phyloP scores from a whole-genome alignment of 1,140 invertebrate species.

The Paraescarpia echinospica region DNA sequence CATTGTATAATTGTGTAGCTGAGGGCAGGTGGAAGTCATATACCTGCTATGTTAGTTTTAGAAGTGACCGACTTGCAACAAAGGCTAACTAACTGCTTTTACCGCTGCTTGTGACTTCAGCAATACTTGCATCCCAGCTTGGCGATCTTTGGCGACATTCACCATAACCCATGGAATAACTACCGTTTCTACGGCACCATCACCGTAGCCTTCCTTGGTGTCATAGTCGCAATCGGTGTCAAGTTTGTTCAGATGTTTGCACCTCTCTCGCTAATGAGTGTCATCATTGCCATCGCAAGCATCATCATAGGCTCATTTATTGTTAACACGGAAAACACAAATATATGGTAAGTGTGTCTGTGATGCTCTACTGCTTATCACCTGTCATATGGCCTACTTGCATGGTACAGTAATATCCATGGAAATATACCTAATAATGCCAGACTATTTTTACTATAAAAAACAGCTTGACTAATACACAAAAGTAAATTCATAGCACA shows the following conservation, averaged over 20 bases:
- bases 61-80: background rate
- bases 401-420: too few species aligned
- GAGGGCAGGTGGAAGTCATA: too few species aligned
- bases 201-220: constrained; percentile 86
- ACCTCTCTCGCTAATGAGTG: constrained; percentile 90
- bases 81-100: background rate
- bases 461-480: too few species aligned
- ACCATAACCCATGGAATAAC: constrained; percentile 71
- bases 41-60: background rate
- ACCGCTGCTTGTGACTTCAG: constrained; percentile 62
- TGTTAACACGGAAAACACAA: constrained; percentile 69
- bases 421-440: too few species aligned
- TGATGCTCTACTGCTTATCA: background rate
- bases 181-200: constrained; percentile 94
- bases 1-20: too few species aligned
- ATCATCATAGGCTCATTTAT: constrained; percentile 94
- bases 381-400: too few species aligned
- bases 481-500: too few species aligned
- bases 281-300: constrained; percentile 91
- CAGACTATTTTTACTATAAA: too few species aligned
- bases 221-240: constrained; percentile 95
- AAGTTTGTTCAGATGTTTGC: constrained; percentile 99
- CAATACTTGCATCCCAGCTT: constrained; percentile 94
- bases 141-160: constrained; percentile 89
- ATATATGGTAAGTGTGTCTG: constrained; percentile 14